These are phyloP conservation scores for Scaptodrosophila lebanonensis DNA, from an alignment of 1,140 invertebrate species.

Conservation along the genomic window DNA sequence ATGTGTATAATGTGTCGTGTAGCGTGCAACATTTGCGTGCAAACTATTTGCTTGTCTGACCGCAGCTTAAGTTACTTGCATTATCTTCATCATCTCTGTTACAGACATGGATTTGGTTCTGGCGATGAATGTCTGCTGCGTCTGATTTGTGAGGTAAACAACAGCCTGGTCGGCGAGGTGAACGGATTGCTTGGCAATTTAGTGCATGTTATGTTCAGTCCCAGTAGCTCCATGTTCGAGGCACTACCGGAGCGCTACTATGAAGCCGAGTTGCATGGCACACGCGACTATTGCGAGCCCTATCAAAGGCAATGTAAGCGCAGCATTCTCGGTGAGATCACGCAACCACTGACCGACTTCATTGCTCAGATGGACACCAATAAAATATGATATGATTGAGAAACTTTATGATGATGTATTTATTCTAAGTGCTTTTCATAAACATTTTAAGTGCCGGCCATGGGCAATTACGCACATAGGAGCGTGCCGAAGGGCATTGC, in stretches of 20 bases:
- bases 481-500: constrained; percentile 38
- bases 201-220: constrained; percentile 77
- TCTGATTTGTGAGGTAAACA: constrained; percentile 66
- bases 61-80: not conserved
- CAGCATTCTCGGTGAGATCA: constrained; percentile 59
- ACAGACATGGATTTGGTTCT: constrained; percentile 50
- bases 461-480: constrained; percentile 38
- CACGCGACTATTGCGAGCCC: constrained; percentile 54
- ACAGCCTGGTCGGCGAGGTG: constrained; percentile 37
- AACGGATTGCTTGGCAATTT: constrained; percentile 65
- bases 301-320: constrained; percentile 61
- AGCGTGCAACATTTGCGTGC: too few species aligned
- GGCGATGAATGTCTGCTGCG: constrained; percentile 58
- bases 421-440: constrained; percentile 46
- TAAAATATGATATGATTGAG: not conserved
- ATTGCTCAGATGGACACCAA: constrained; percentile 3
- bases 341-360: constrained; percentile 28
- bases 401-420: not conserved
- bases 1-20: too few species aligned
- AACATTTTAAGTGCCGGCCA: constrained; percentile 60
- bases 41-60: too few species aligned
- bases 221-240: constrained; percentile 79
- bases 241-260: constrained; percentile 78
- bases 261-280: constrained; percentile 78
- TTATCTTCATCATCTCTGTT: not conserved